Conservation (phyloP, 2,113 vertebrate genomes). For the Melanocharis versteri region DNA sequence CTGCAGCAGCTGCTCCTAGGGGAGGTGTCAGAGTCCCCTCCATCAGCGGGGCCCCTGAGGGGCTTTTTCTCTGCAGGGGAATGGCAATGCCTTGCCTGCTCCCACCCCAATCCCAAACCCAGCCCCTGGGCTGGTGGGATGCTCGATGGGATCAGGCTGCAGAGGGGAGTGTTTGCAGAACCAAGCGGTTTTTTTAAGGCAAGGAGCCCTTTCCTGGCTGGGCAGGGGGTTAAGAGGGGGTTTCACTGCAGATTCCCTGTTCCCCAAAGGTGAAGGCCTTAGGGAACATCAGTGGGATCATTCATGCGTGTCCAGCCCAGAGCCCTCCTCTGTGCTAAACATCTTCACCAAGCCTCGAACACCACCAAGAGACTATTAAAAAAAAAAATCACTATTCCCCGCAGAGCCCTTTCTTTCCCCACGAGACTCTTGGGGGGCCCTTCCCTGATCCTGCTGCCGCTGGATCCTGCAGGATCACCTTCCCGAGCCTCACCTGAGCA, state of each 20-base stretch:
- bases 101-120: not conserved
- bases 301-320: not conserved
- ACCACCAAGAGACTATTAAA: not conserved
- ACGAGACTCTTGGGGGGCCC: accelerated
- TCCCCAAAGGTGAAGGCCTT: not conserved
- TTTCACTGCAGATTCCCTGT: not conserved
- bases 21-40: not conserved
- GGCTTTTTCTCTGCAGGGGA: not conserved
- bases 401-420: not conserved
- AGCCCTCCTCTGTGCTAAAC: not conserved
- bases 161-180: not conserved
- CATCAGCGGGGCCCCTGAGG: accelerated
- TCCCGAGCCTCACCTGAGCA: not conserved
- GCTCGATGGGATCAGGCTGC: not conserved
- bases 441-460: accelerated
- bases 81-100: not conserved
- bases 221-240: not conserved
- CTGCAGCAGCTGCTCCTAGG: not conserved
- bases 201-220: not conserved
- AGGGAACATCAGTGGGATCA: not conserved
- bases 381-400: not conserved
- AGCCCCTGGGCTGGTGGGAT: accelerated
- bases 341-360: not conserved
- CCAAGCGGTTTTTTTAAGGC: accelerated
- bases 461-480: not conserved